Percentiles rank a stretch among this genome's conserved stretches.
phyloP scores from a whole-genome alignment of 2,113 vertebrate genomes.

The Amblyornis subalaris region DNA sequence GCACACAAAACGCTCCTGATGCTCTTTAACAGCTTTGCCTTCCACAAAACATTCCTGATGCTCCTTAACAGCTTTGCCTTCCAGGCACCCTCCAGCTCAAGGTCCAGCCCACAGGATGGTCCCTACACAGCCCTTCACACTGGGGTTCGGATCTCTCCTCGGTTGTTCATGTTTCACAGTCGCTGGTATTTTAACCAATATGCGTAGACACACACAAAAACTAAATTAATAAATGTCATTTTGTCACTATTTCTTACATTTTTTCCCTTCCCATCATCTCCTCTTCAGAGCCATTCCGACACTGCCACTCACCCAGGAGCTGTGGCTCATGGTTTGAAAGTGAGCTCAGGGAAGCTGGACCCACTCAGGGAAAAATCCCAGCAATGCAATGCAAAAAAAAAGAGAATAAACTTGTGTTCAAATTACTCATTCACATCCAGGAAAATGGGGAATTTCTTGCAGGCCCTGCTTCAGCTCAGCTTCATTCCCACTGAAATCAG shows the following conservation, averaged over 20 bases:
- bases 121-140: neutral
- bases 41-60: neutral
- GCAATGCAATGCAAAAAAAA: neutral
- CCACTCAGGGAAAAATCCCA: neutral
- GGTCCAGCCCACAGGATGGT: neutral
- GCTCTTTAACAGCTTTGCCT: neutral
- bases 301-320: neutral
- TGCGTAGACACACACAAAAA: neutral
- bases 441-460: accelerated
- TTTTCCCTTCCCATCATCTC: neutral
- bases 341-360: no score
- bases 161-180: neutral
- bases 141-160: neutral
- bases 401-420: neutral
- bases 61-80: neutral
- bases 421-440: accelerated
- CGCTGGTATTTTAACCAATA: neutral
- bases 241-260: neutral
- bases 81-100: neutral
- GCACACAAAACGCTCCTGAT: neutral
- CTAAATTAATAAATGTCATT: accelerated
- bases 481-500: neutral
- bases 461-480: neutral
- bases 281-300: no score
- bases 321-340: accelerated